Evolutionary conservation across 2,797 vertebrate genomes (phyloP), one percentile per base, ranked within the genome.

Genomic region (Chaetodon trifasciatus): DNA sequence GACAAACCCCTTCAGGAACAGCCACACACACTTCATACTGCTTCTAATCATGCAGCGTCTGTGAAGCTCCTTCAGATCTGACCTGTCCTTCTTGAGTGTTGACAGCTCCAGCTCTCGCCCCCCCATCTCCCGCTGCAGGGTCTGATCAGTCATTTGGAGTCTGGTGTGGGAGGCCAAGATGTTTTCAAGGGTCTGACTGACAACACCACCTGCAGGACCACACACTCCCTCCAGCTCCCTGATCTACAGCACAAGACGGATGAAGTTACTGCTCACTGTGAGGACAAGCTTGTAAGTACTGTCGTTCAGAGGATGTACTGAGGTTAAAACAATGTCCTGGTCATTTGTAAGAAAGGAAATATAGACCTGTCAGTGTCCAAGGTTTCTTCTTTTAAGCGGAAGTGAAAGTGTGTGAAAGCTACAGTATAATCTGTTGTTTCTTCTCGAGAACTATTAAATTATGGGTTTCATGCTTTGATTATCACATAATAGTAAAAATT

Each of bases 71-170:
- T 13, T 11, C 40, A 58, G 32, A 12, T 66, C 70, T 55, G 13
- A 91, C 95, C 93, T 94, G 70, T 95, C 91, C 57, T 75, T 92
- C 66, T 84, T 90, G 68, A 96, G 90, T 67, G 81, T 82, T 49
- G 60, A 75, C 44, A 93, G 90, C 79, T 96, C 94, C 0, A 86
- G 87, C 13, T 95, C 93, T 70, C 75, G 91, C 6, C 71, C 80
- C 16, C 85, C 88, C 12, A 94, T 84, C 74, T 95, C 93, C 11
- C 86, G 87, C n/a, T 94, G 93, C 42, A 91, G 78, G 6, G 74
- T 90, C 67, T 94, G 86, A 70, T 94, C 85, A 73, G 91, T 92
- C 23, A 86, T 81, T 50, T 94, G 94, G 83, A 92, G 89, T 81
- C 89, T 88, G 53, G 86, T 83, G 28, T 90, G 88, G 74, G 93